A percentile compares a stretch with the other conserved stretches of the same genome.
Evolutionary conservation across 2,797 vertebrate species (phyloP).

Genomic region (Silurus aristotelis): DNA sequence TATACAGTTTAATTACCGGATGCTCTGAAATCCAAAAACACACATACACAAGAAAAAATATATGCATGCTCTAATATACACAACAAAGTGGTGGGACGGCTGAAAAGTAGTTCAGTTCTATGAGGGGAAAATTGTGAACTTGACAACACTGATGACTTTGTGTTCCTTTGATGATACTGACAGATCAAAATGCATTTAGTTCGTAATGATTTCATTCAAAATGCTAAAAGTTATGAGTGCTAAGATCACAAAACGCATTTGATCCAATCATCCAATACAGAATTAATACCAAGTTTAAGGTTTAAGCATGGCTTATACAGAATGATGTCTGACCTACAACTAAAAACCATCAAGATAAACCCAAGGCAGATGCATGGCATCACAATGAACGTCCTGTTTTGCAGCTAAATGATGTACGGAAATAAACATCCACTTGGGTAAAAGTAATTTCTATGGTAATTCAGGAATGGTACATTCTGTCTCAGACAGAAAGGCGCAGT

Average conservation of each 20-base stretch:
- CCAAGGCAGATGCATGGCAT: constrained; percentile 4
- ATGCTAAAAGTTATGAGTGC: not conserved
- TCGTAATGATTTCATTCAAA: too few species aligned
- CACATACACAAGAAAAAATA: not conserved
- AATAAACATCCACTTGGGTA: not conserved
- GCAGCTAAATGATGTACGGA: not conserved
- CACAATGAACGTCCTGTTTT: not conserved
- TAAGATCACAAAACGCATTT: not conserved
- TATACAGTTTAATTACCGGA: not conserved
- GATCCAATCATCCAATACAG: not conserved
- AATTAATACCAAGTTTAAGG: not conserved
- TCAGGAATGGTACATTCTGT: constrained; percentile 17
- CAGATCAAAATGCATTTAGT: not conserved
- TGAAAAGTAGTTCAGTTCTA: not conserved
- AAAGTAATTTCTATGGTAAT: constrained; percentile 15
- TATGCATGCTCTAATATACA: not conserved
- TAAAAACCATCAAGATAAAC: not conserved
- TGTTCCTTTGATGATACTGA: not conserved
- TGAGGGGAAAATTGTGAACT: not conserved
- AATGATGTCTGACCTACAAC: constrained; percentile 12
- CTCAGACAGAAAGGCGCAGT: constrained; percentile 9
- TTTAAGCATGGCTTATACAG: not conserved
- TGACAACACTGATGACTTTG: not conserved
- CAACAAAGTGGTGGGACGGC: not conserved
- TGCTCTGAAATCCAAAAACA: not conserved